These are phyloP conservation scores for Morelia viridis DNA, from an alignment of 2,797 vertebrate genomes.

Conservation along the genomic window DNA sequence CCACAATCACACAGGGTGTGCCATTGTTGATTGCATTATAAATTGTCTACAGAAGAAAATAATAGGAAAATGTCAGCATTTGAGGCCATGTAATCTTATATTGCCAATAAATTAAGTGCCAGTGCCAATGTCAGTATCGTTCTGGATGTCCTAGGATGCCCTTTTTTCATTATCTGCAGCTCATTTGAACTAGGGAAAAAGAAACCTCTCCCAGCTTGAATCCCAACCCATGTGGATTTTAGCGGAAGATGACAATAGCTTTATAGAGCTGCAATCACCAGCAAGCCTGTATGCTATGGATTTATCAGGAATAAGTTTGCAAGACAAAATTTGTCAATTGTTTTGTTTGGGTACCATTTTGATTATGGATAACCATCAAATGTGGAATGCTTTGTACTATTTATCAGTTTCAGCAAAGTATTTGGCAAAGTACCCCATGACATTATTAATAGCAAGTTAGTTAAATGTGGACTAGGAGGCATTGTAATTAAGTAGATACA, in stretches of 20 bases:
- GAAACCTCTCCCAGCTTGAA: background rate
- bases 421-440: background rate
- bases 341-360: background rate
- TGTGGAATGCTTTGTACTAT: background rate
- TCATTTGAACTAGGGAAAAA: background rate
- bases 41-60: conserved; percentile 81
- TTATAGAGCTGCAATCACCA: background rate
- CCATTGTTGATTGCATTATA: conserved; percentile 85
- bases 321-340: background rate
- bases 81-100: background rate
- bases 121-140: background rate
- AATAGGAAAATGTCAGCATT: rapidly evolving
- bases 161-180: background rate
- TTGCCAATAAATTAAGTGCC: background rate
- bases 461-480: background rate
- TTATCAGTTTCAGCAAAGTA: background rate
- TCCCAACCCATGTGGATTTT: background rate
- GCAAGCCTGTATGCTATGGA: background rate
- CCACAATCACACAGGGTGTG: conserved; percentile 91
- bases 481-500: background rate
- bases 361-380: background rate
- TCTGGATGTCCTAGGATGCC: background rate
- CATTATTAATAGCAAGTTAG: background rate
- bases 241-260: background rate
- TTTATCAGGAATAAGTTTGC: background rate